Evolutionary conservation across 2,888 invertebrate genomes (phyloP).

Genomic region (Suillia variegata): DNA sequence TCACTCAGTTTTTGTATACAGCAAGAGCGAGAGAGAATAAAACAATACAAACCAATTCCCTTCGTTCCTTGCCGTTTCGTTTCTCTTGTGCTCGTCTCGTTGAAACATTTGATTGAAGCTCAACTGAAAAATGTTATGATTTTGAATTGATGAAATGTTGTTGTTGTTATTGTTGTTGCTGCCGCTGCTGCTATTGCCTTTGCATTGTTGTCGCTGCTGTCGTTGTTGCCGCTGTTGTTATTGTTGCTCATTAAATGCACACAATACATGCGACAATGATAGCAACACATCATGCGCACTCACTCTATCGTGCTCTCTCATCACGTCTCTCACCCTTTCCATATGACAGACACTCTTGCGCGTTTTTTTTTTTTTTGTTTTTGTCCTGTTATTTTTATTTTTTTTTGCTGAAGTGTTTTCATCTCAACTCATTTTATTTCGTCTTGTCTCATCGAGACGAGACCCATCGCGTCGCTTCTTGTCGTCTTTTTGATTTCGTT

Average conservation of each 20-base stretch:
- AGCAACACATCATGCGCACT: not conserved
- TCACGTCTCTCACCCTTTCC: not conserved
- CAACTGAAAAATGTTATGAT: not conserved
- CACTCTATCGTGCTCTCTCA: no score
- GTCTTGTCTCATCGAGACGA: not conserved
- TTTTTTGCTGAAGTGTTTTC: not conserved
- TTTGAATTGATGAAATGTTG: slow-evolving; percentile 13
- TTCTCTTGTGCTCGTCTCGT: not conserved
- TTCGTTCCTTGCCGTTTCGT: not conserved
- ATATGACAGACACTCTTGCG: no score
- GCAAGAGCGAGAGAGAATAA: no score
- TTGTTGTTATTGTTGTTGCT: slow-evolving; percentile 27
- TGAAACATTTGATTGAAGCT: not conserved
- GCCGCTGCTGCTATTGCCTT: slow-evolving; percentile 22
- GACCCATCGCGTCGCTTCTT: not conserved
- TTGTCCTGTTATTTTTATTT: not conserved
- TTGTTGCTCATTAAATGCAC: slow-evolving; percentile 1
- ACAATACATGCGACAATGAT: not conserved
- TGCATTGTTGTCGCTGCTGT: slow-evolving; percentile 15
- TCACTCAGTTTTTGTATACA: no score
- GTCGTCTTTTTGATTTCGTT: not conserved
- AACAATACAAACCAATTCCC: not conserved
- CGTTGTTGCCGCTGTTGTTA: not conserved
- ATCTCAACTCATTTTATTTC: slow-evolving; percentile 1
- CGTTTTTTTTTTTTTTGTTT: no score